Base-by-base conservation (phyloP, 2,797 vertebrate genomes). In the Neosilurus hyrtlii region DNA sequence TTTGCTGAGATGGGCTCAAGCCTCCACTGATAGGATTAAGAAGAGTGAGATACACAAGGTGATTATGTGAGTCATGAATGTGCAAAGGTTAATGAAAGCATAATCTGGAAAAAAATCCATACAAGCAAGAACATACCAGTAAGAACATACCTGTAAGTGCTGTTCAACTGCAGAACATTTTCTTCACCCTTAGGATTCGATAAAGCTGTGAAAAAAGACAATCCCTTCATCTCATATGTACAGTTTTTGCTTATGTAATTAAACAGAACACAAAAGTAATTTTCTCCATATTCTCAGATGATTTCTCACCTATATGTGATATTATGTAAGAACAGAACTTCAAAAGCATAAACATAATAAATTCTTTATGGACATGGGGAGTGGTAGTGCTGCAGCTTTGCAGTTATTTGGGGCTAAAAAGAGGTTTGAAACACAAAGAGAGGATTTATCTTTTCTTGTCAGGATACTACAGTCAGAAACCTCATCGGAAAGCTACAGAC, bases 121-220 rank as follows among this genome's bases (percentile, higher is more conserved):
- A 43, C 4, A 43, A 43, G 8, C 4, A 43, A 43, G 4, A 43
- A 43, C 43, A 43, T 43, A 43, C 43, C 43, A 43, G 43, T 43
- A 43, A 43, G 43, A 51, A 74, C 85, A 5, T 86, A 88, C 87
- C 82, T 79, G 67, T 8, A 70, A 72, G 63, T 83, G 20, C 7
- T 16, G 67, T 66, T 72, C 76, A 83, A 78, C 70, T 82, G 67
- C 56, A 71, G 82, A 83, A 79, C 18, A 65, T 73, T 77, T 82
- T 78, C 79, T 84, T 79, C 83, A 76, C 43, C 63, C 68, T 78
- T 75, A 80, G n/a, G 82, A 83, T 83, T 85, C 71, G 70, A 86
- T 86, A 65, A 56, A 70, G 11, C 87, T 88, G 80, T 74, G 61
- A 63, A 80, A 84, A 59, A 57, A 75, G 18, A 74, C 62, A 72